These are phyloP conservation scores for Channa striata DNA, from an alignment of 2,797 vertebrate species.

Conservation along the genomic window DNA sequence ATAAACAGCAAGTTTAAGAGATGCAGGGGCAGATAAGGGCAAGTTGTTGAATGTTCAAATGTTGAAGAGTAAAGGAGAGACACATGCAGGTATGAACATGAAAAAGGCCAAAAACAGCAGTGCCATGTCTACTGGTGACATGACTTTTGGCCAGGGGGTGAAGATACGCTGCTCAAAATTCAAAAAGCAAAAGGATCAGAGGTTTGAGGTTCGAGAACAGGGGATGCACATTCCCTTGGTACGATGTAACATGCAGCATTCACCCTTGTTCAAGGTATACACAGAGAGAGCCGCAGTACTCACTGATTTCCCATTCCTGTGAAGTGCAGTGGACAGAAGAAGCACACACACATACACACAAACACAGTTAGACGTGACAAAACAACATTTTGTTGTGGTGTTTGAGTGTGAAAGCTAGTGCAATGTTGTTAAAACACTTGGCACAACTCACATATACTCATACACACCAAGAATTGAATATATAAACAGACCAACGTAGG, in stretches of 20 bases:
- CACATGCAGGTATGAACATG: slow-evolving; percentile 73
- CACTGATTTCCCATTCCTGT: slow-evolving; percentile 91
- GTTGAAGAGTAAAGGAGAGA: slow-evolving; percentile 57
- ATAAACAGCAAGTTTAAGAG: slow-evolving; percentile 56
- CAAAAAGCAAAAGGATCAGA: slow-evolving; percentile 58
- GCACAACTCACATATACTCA: slow-evolving; percentile 1
- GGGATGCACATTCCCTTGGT: slow-evolving; percentile 58
- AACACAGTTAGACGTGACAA: slow-evolving; percentile 62
- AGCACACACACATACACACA: slow-evolving; percentile 70
- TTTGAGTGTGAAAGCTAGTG: slow-evolving; percentile 1
- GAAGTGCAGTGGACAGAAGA: slow-evolving; percentile 83
- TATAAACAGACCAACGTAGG: slow-evolving; percentile 14
- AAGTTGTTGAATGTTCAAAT: slow-evolving; percentile 35
- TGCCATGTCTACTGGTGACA: slow-evolving; percentile 45
- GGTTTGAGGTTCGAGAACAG: slow-evolving; percentile 55
- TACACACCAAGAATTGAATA: slow-evolving; percentile 11
- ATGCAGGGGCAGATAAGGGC: slow-evolving; percentile 47
- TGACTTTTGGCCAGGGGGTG: slow-evolving; percentile 44
- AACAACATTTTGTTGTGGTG: slow-evolving; percentile 19
- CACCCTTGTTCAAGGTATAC: slow-evolving; percentile 61
- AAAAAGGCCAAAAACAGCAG: slow-evolving; percentile 44
- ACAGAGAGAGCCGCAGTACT: slow-evolving; percentile 81
- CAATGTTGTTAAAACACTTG: slow-evolving; percentile 6
- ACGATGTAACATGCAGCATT: slow-evolving; percentile 83
- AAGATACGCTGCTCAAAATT: slow-evolving; percentile 54